Percentiles rank a stretch among this genome's conserved stretches.
Evolutionary conservation across 92 coral and sea anemone genomes (phyloP).

Genomic region (Phenganax subtilis): DNA sequence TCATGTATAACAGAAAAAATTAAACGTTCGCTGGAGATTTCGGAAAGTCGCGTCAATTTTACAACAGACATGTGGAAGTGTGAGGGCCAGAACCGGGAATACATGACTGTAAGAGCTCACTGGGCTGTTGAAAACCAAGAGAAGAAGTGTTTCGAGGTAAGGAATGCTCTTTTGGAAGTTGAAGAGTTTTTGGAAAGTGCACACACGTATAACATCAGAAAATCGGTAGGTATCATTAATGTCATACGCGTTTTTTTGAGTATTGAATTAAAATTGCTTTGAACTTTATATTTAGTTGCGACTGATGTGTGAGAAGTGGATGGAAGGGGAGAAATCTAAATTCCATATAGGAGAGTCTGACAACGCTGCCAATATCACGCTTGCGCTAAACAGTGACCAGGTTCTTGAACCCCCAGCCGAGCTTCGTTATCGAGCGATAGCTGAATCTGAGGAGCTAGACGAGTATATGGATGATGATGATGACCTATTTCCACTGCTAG

Average conservation of each 20-base stretch:
- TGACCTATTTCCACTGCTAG: neutral
- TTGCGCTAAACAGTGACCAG: neutral
- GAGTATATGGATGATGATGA: constrained; percentile 15
- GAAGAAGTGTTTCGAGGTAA: constrained; percentile 4
- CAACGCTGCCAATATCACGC: constrained; percentile 19
- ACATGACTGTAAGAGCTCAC: constrained; percentile 11
- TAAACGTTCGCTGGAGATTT: neutral
- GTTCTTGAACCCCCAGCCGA: constrained; percentile 14
- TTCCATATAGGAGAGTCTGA: constrained; percentile 13
- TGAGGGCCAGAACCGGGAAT: constrained; percentile 22
- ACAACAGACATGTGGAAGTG: constrained; percentile 27
- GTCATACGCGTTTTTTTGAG: neutral
- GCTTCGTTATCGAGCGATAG: neutral
- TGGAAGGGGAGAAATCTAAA: neutral
- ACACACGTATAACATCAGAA: constrained; percentile 26
- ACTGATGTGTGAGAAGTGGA: neutral
- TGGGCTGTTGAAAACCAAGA: constrained; percentile 9
- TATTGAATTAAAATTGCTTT: neutral
- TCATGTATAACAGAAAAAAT: constrained; percentile 2
- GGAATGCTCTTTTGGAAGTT: constrained; percentile 17
- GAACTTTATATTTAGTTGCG: neutral
- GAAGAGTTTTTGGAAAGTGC: constrained; percentile 21
- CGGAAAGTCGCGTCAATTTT: constrained; percentile 8
- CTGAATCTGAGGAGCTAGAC: neutral
- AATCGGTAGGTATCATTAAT: neutral